These are phyloP conservation scores for Phainopepla nitens DNA, from an alignment of 2,113 vertebrate genomes.

Conservation along the genomic window DNA sequence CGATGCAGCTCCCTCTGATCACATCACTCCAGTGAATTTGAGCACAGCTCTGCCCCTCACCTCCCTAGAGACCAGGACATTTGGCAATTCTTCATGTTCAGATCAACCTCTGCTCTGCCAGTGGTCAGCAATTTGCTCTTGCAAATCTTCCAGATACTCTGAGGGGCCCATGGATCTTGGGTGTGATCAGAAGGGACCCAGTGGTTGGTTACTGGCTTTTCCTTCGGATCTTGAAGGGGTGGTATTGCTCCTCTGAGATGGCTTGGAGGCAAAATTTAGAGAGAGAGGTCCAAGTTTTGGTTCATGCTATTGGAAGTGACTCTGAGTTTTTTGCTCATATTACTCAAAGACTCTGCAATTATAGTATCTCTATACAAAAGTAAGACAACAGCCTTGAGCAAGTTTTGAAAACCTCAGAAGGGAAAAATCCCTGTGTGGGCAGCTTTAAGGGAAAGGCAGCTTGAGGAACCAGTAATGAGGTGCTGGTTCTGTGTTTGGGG, in stretches of 20 bases:
- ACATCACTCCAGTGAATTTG: fast-evolving
- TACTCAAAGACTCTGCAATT: not conserved
- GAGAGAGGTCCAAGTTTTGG: not conserved
- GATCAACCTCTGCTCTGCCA: not conserved
- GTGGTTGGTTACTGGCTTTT: not conserved
- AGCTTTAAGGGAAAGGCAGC: not conserved
- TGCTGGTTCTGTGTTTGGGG: not conserved
- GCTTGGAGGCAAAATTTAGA: not conserved
- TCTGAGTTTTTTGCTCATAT: not conserved
- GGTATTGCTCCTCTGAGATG: not conserved
- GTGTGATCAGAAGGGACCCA: not conserved
- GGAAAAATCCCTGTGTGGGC: not conserved
- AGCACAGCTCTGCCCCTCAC: not conserved
- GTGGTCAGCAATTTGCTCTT: not conserved
- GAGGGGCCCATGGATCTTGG: not conserved
- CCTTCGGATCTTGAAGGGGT: not conserved
- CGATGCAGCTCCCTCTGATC: not conserved
- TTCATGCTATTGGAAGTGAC: not conserved
- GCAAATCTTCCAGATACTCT: not conserved
- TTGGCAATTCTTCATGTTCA: not conserved
- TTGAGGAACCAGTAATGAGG: not conserved
- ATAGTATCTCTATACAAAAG: not conserved
- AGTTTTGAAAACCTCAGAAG: not conserved
- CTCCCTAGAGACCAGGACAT: not conserved
- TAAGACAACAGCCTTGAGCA: not conserved